Conservation (phyloP, 2,113 vertebrate species). For the Corythaixoides concolor region DNA sequence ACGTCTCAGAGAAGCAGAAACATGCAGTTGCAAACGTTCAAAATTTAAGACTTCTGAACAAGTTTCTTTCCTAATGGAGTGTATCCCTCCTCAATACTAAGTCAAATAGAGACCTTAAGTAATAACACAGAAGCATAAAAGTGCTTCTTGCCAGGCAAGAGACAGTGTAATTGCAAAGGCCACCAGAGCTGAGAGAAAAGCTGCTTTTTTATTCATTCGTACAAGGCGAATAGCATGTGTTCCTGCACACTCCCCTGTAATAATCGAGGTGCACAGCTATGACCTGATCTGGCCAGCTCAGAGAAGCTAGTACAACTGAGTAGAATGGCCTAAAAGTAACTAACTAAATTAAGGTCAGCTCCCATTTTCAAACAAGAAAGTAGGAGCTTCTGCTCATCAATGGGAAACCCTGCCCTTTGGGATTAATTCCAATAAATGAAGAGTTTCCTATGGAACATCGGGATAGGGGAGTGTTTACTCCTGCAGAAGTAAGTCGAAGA, state of each 20-base stretch:
- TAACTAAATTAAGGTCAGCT: not conserved
- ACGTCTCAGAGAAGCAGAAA: not conserved
- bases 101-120: not conserved
- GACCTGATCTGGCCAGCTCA: not conserved
- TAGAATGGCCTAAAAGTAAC: not conserved
- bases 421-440: not conserved
- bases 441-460: not conserved
- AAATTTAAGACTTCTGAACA: not conserved
- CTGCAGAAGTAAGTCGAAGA: not conserved
- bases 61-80: not conserved
- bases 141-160: not conserved
- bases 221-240: not conserved
- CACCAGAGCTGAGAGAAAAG: not conserved
- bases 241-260: not conserved
- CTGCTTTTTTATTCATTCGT: accelerated
- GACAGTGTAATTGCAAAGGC: not conserved
- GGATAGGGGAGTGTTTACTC: not conserved
- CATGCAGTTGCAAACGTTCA: not conserved
- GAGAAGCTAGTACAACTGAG: not conserved
- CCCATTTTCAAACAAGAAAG: not conserved
- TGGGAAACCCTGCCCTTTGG: not conserved
- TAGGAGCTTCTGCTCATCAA: not conserved
- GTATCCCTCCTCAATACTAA: not conserved
- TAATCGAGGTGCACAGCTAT: not conserved
- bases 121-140: not conserved